Conservation (phyloP, 1,140 invertebrate species). For the Psilanteris sp. region DNA sequence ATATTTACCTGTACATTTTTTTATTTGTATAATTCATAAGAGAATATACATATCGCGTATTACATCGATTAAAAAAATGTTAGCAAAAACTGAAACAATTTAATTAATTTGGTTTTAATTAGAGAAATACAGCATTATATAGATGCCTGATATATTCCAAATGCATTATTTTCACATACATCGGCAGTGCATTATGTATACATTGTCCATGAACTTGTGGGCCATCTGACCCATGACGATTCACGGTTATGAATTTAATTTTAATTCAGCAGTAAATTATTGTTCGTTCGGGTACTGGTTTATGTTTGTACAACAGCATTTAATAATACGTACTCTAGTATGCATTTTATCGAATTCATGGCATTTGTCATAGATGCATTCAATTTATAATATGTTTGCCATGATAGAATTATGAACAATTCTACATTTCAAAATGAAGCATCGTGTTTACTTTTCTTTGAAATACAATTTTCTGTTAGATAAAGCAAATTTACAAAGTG, state of each 20-base stretch:
- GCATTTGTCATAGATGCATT: too few species aligned
- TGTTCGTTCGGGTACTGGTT: slow-evolving; percentile 9
- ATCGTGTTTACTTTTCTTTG: too few species aligned
- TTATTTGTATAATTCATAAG: too few species aligned
- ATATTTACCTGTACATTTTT: too few species aligned
- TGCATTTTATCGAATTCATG: slow-evolving; percentile 3
- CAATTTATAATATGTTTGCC: too few species aligned
- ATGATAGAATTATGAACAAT: too few species aligned
- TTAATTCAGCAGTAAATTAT: slow-evolving; percentile 46
- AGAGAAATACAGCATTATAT: slow-evolving; percentile 9
- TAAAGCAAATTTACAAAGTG: too few species aligned
- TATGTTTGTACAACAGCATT: slow-evolving; percentile 19
- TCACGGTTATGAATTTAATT: slow-evolving; percentile 42
- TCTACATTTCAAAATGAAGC: too few species aligned
- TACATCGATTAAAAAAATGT: too few species aligned
- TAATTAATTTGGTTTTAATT: slow-evolving; percentile 13
- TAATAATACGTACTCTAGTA: slow-evolving; percentile 25
- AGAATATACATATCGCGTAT: too few species aligned
- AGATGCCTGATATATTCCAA: slow-evolving; percentile 19
- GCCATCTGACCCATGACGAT: slow-evolving; percentile 27
- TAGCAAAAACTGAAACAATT: too few species aligned
- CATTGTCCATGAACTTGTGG: slow-evolving; percentile 31
- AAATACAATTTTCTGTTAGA: too few species aligned
- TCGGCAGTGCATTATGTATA: slow-evolving; percentile 42
- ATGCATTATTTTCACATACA: slow-evolving; percentile 41